Conservation (phyloP, 2,888 invertebrate genomes). For the Oxytorus armatus region DNA sequence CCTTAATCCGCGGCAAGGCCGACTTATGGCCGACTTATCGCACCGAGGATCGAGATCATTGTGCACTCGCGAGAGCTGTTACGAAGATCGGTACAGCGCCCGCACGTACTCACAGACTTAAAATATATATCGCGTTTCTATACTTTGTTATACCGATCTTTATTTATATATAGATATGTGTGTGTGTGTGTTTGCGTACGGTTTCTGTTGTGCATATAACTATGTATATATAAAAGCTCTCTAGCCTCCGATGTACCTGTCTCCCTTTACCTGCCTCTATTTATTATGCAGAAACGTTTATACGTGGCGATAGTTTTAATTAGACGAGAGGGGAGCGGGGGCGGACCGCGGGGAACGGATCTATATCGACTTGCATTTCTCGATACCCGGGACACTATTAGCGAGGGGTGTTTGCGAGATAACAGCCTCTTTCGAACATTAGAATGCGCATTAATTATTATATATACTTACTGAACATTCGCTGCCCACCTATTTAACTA, state of each 20-base stretch:
- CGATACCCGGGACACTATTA: constrained; percentile 56
- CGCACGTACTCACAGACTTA: constrained; percentile 58
- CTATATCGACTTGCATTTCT: constrained; percentile 59
- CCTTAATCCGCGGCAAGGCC: constrained; percentile 69
- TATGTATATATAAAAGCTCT: neutral
- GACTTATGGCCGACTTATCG: constrained; percentile 73
- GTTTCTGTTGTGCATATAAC: neutral
- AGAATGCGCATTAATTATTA: constrained; percentile 66
- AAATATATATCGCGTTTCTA: constrained; percentile 39
- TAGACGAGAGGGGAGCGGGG: constrained; percentile 26
- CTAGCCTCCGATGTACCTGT: constrained; percentile 25
- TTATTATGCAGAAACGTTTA: constrained; percentile 64
- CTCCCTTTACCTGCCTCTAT: constrained; percentile 30
- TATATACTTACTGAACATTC: constrained; percentile 10
- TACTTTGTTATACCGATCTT: neutral
- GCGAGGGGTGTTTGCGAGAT: constrained; percentile 62
- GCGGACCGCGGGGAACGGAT: constrained; percentile 23
- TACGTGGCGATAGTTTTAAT: constrained; percentile 65
- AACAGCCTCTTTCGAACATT: constrained; percentile 47
- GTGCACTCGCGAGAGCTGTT: constrained; percentile 67
- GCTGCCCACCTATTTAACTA: neutral
- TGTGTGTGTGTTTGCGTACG: too few species aligned
- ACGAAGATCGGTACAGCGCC: constrained; percentile 67
- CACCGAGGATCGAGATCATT: constrained; percentile 75
- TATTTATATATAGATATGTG: neutral